A percentile compares a stretch with the other conserved stretches of the same genome.
Evolutionary conservation across 1,140 invertebrate species (phyloP).

Genomic region (Drosophila aff.): DNA sequence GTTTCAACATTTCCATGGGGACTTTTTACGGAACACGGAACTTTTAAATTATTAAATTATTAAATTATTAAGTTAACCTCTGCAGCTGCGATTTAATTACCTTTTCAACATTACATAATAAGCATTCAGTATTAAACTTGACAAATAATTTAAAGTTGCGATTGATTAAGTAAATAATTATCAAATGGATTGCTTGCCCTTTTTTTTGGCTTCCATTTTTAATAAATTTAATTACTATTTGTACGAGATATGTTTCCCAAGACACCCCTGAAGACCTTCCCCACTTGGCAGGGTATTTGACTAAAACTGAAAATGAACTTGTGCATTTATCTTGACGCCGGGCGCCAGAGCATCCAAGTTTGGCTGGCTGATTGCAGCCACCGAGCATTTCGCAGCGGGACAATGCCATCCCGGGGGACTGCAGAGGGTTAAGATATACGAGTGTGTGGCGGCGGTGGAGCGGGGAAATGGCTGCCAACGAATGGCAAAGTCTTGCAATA

Average conservation of each 20-base stretch:
- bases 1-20: not conserved
- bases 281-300: slow-evolving; percentile 39
- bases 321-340: slow-evolving; percentile 78
- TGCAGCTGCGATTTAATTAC: not conserved
- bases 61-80: not conserved
- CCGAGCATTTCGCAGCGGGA: slow-evolving; percentile 51
- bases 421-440: slow-evolving; percentile 24
- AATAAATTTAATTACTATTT: not conserved
- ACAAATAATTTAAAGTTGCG: not conserved
- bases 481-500: slow-evolving; percentile 68
- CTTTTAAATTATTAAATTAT: not conserved
- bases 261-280: not conserved
- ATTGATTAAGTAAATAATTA: not conserved
- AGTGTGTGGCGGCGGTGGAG: not conserved
- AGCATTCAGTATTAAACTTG: too few relatives aligned
- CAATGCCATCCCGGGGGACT: slow-evolving; percentile 26
- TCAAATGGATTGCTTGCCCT: too few relatives aligned
- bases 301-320: slow-evolving; percentile 74
- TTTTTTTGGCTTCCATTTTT: not conserved
- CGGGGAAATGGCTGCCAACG: slow-evolving; percentile 18
- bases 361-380: slow-evolving; percentile 68
- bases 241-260: not conserved
- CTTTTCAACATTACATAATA: not conserved
- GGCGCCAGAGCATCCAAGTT: slow-evolving; percentile 56
- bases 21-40: not conserved